phyloP scores from a whole-genome alignment of 2,113 vertebrate genomes.

The Copsychus sechellarum region DNA sequence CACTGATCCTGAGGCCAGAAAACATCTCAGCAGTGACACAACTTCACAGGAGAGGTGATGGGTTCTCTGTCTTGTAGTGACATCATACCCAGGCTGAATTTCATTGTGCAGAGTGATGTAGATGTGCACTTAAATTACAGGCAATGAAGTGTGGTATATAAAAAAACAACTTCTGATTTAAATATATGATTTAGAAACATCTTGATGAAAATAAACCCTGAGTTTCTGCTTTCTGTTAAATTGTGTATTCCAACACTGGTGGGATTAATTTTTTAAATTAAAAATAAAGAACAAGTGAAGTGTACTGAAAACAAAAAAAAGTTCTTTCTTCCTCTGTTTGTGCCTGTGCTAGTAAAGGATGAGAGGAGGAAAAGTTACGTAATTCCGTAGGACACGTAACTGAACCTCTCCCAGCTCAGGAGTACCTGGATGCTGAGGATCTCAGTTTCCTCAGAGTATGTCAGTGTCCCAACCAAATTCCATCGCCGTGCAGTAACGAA shows the following conservation, averaged over 20 bases:
- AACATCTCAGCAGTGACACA: neutral
- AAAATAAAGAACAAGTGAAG: neutral
- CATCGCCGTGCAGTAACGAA: neutral
- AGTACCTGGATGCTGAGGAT: slow-evolving; percentile 13
- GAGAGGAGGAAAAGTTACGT: neutral
- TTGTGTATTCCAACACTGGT: neutral
- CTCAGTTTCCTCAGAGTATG: neutral
- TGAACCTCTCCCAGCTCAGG: neutral
- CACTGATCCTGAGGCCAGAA: neutral
- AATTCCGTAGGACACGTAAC: neutral
- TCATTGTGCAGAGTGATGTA: neutral
- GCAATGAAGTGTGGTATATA: neutral
- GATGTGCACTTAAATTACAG: neutral
- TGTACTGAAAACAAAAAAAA: neutral
- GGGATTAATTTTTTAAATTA: neutral
- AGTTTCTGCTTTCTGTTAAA: neutral
- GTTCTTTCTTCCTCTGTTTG: neutral
- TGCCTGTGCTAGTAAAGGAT: neutral
- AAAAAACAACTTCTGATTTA: neutral
- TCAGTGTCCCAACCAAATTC: slow-evolving; percentile 51
- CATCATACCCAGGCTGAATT: neutral
- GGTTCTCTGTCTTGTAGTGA: neutral
- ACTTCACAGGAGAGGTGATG: neutral
- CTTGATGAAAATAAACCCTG: neutral
- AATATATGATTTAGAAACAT: neutral